Evolutionary conservation across 2,888 invertebrate species (phyloP).

Genomic region (Acleris sparsana): DNA sequence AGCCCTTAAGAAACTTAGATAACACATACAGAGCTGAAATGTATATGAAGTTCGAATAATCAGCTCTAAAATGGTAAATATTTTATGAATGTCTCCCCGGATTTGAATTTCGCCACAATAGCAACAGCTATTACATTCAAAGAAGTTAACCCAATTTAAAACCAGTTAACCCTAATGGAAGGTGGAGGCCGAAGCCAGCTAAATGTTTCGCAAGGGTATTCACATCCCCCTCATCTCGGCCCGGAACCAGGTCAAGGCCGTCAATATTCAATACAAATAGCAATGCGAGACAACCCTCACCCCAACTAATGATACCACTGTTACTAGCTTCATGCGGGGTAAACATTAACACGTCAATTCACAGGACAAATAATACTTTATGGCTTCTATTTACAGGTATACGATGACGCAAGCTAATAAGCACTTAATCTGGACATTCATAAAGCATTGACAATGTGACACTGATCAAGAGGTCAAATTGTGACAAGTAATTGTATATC

Average conservation of each 20-base stretch:
- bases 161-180: too few species aligned
- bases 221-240: slow-evolving; percentile 51
- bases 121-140: too few species aligned
- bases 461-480: background rate
- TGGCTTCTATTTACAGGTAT: slow-evolving; percentile 23
- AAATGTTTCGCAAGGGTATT: slow-evolving; percentile 33
- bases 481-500: background rate
- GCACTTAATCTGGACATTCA: too few species aligned
- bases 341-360: slow-evolving; percentile 43
- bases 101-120: too few species aligned
- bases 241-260: slow-evolving; percentile 64
- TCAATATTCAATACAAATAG: slow-evolving; percentile 59
- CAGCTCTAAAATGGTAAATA: too few species aligned
- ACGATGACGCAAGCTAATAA: background rate
- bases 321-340: slow-evolving; percentile 42
- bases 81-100: too few species aligned
- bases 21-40: too few species aligned
- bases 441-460: background rate
- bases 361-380: slow-evolving; percentile 35
- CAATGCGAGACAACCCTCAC: slow-evolving; percentile 56
- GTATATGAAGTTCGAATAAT: too few species aligned
- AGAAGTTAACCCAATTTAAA: too few species aligned
- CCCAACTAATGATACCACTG: slow-evolving; percentile 48
- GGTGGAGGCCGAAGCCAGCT: slow-evolving; percentile 14
- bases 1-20: too few species aligned